Conservation (phyloP, 2,113 vertebrate species). For the Oostethus manadensis region DNA sequence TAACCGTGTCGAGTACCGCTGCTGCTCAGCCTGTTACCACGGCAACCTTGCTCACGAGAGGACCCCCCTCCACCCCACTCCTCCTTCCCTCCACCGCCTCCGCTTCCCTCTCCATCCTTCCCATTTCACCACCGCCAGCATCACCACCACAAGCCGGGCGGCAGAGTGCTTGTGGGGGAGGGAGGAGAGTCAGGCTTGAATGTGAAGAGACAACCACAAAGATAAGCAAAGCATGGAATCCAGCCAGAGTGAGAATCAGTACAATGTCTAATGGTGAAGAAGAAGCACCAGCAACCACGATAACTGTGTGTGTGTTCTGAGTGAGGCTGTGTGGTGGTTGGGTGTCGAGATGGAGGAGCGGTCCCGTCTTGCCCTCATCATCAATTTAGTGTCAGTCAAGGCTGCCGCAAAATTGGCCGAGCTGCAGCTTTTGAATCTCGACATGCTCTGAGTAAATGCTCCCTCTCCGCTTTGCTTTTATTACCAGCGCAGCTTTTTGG, state of each 20-base stretch:
- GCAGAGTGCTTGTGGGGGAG: slow-evolving; percentile 38
- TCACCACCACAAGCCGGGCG: slow-evolving; percentile 21
- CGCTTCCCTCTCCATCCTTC: slow-evolving; percentile 40
- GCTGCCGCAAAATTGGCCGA: slow-evolving; percentile 32
- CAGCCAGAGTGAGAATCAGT: slow-evolving; percentile 12
- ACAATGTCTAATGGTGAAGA: not conserved
- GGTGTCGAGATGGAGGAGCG: slow-evolving; percentile 16
- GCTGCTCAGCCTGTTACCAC: slow-evolving; percentile 58
- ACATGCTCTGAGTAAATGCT: slow-evolving; percentile 32
- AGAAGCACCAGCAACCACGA: not conserved
- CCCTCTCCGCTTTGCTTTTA: slow-evolving; percentile 24
- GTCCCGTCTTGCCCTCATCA: slow-evolving; percentile 38
- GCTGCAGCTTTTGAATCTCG: slow-evolving; percentile 30
- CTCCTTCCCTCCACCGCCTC: slow-evolving; percentile 25
- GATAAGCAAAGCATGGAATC: slow-evolving; percentile 25
- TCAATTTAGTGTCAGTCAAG: slow-evolving; percentile 42
- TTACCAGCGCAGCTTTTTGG: slow-evolving; percentile 24
- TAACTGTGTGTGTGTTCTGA: slow-evolving; percentile 4
- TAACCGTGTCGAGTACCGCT: slow-evolving; percentile 36
- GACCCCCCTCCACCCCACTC: slow-evolving; percentile 14
- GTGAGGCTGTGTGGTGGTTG: slow-evolving; percentile 14
- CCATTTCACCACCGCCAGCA: slow-evolving; percentile 46
- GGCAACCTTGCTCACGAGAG: slow-evolving; percentile 54
- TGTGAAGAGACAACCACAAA: slow-evolving; percentile 30
- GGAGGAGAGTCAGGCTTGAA: slow-evolving; percentile 24